Base-by-base conservation (phyloP, 1,140 invertebrate genomes). In the Neodiprion virginianus region DNA sequence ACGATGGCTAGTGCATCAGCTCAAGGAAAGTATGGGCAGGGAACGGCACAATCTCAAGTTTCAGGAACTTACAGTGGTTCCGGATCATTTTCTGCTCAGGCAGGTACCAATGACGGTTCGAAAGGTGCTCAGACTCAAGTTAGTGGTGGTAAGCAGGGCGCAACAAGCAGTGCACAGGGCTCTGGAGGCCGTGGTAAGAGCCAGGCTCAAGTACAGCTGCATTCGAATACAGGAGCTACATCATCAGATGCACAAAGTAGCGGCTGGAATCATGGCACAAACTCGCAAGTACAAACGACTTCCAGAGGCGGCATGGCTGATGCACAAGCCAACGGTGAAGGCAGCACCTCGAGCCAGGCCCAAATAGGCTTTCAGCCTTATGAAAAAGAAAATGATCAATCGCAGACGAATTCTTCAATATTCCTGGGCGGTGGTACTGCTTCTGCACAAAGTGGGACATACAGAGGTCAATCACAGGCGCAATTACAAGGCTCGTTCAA, bases 351-450 rank as follows among this genome's bases (percentile, higher is more conserved):
- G 1, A 95, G 94, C 49, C 95, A 96, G 88, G 95, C 95, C 14
- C 95, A 96, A 88, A 95, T 96, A 66, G 95, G 94, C 7, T 96
- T 96, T 80, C 92, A 93, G 69, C 94, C 95, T 0, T 92, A 93
- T 75, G 92, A 84, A 79, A 85, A 73, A 86, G 91, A 80, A 81
- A 88, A 88, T 68, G 87, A 89, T 12, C 81, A 88, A 67, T 82
- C 89, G 72, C 89, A 89, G 70, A 76, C 83, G 72, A 78, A 88
- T 78, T 77, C 74, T 8, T 86, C 85, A 48, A 91, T 93, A 50
- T 94, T 94, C 78, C 89, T 89, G 76, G 94, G 94, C 3, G 94
- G 94, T 12, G 95, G 94, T 9, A 91, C 91, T 72, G 93, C 95
- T 0, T 93, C 93, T 10, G 93, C 95, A 4, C 94, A 95, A 86